Conservation (phyloP, 2,113 vertebrate species). For the Laticauda laticaudata region DNA sequence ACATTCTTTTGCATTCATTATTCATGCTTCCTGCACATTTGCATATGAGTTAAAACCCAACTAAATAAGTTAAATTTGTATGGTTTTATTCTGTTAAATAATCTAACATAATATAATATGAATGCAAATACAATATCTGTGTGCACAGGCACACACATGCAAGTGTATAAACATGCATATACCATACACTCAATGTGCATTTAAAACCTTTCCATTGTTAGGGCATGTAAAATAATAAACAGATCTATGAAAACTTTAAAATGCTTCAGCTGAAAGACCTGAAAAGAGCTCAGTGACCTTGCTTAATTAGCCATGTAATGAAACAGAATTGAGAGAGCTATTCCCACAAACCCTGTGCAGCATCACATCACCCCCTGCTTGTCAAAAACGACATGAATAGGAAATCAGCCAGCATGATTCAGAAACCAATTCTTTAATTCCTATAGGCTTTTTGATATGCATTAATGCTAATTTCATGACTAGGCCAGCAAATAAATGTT, state of each 20-base stretch:
- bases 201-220: slow-evolving; percentile 28
- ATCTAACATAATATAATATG: background rate
- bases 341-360: slow-evolving; percentile 69
- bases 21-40: background rate
- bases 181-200: slow-evolving; percentile 12
- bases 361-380: slow-evolving; percentile 56
- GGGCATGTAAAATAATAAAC: slow-evolving; percentile 55
- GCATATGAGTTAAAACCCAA: background rate
- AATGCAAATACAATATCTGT: background rate
- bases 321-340: slow-evolving; percentile 70
- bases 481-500: background rate
- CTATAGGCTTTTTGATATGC: slow-evolving; percentile 42
- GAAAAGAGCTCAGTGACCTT: slow-evolving; percentile 66
- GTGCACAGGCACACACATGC: background rate
- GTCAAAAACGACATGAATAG: slow-evolving; percentile 63
- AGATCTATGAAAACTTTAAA: slow-evolving; percentile 52
- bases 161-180: background rate
- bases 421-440: slow-evolving; percentile 58
- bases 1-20: slow-evolving; percentile 6
- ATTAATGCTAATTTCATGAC: slow-evolving; percentile 28
- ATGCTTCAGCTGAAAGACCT: slow-evolving; percentile 65
- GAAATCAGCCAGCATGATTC: slow-evolving; percentile 56
- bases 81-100: slow-evolving; percentile 1
- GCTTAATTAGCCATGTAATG: slow-evolving; percentile 77
- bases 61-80: slow-evolving; percentile 3